These are phyloP conservation scores for Xerus inauris DNA, from an alignment of 2,113 vertebrate species.

Conservation along the genomic window DNA sequence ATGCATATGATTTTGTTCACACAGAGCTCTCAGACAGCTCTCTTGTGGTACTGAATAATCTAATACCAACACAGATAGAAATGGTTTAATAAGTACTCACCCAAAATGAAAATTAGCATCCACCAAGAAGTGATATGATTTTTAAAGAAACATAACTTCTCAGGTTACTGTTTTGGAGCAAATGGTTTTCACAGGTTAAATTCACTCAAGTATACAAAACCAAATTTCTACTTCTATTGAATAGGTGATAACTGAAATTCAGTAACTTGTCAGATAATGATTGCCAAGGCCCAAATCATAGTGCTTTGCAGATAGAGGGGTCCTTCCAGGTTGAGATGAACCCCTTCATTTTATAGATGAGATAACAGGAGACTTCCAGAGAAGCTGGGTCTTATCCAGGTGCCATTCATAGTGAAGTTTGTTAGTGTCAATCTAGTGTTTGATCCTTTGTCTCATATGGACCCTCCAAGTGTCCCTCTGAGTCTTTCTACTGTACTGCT, in stretches of 20 bases:
- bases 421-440: too few relatives aligned
- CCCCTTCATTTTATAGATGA: not conserved
- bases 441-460: not conserved
- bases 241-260: not conserved
- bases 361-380: not conserved
- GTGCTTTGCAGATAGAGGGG: not conserved
- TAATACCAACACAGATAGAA: constrained; percentile 64
- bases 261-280: not conserved
- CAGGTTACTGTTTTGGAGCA: not conserved
- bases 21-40: constrained; percentile 62
- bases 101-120: constrained; percentile 70
- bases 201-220: not conserved
- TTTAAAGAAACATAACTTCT: constrained; percentile 38
- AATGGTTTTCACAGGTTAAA: constrained; percentile 37
- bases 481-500: not conserved
- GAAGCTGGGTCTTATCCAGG: not conserved
- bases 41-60: constrained; percentile 73
- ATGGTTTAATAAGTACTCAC: constrained; percentile 65
- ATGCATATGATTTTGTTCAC: constrained; percentile 72
- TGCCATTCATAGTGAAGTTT: not conserved
- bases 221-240: not conserved
- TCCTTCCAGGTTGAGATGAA: not conserved
- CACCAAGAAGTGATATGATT: constrained; percentile 37
- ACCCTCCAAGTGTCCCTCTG: not conserved
- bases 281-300: not conserved